A percentile compares a stretch with the other conserved stretches of the same genome.
These are phyloP conservation scores for Camponotus floridanus DNA, from an alignment of 1,140 invertebrate species.

Conservation along the genomic window DNA sequence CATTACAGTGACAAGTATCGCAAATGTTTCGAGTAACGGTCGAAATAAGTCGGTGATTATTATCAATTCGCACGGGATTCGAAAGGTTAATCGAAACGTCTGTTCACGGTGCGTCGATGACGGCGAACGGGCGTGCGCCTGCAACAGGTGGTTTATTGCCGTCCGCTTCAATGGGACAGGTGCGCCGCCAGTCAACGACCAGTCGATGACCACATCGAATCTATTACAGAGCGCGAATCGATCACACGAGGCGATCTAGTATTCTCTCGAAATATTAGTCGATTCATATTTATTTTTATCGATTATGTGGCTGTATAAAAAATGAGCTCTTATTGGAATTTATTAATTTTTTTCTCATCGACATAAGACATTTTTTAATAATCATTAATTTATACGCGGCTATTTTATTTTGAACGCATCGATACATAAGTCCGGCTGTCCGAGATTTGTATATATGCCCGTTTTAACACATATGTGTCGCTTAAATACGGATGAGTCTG, in stretches of 20 bases:
- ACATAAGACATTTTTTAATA: not conserved
- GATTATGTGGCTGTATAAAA: too few relatives aligned
- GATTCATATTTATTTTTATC: not conserved
- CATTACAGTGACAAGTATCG: not conserved
- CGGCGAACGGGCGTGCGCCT: conserved; percentile 29
- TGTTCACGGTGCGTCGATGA: conserved; percentile 20
- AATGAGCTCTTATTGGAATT: too few relatives aligned
- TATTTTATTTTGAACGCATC: not conserved
- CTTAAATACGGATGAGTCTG: conserved; percentile 7
- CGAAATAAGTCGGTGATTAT: conserved; percentile 4
- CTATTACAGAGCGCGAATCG: not conserved
- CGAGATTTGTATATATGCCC: not conserved
- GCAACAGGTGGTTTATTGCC: conserved; percentile 65
- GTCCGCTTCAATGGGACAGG: conserved; percentile 18
- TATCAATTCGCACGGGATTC: conserved; percentile 12
- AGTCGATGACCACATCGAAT: conserved; percentile 19
- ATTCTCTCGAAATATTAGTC: not conserved
- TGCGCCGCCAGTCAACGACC: conserved; percentile 33
- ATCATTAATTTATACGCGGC: not conserved
- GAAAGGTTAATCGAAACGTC: conserved; percentile 64
- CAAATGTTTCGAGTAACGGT: conserved; percentile 6
- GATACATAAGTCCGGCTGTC: too few relatives aligned
- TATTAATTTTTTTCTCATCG: not conserved
- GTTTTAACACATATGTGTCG: not conserved
- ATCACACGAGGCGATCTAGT: not conserved